Evolutionary conservation across 2,113 vertebrate species (phyloP).

Genomic region (Rhabdomys dilectus): DNA sequence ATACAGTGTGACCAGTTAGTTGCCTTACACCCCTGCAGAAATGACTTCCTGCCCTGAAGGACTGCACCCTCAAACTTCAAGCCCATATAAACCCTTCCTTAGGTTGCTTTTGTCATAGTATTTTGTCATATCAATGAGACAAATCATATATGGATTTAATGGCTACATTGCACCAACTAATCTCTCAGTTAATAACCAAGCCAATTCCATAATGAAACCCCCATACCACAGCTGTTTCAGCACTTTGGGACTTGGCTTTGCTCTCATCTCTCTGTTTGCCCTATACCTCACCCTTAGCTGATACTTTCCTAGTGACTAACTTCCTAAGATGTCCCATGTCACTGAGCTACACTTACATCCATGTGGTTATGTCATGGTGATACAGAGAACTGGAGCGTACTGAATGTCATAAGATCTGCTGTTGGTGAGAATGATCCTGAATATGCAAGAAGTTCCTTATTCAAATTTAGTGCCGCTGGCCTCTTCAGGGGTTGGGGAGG

Average conservation of each 20-base stretch:
- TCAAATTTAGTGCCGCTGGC: neutral
- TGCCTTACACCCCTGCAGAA: neutral
- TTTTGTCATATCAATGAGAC: neutral
- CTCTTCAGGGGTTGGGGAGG: neutral
- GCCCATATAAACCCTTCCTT: neutral
- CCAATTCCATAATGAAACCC: neutral
- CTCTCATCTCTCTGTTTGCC: neutral
- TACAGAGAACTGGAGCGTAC: neutral
- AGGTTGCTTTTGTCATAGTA: neutral
- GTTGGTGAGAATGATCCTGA: neutral
- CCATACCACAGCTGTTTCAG: neutral
- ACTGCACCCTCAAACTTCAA: neutral
- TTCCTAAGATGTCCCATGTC: neutral
- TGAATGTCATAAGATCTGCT: neutral
- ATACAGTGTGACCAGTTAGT: neutral
- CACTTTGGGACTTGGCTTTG: neutral
- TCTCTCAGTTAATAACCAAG: neutral
- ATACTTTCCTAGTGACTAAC: neutral
- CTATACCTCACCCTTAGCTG: neutral
- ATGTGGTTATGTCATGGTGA: neutral
- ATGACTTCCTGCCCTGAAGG: neutral
- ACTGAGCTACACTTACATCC: neutral
- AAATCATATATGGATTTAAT: neutral
- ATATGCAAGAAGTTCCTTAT: neutral
- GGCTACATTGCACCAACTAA: neutral